phyloP scores from a whole-genome alignment of 2,797 vertebrate genomes.

The Lacerta agilis region DNA sequence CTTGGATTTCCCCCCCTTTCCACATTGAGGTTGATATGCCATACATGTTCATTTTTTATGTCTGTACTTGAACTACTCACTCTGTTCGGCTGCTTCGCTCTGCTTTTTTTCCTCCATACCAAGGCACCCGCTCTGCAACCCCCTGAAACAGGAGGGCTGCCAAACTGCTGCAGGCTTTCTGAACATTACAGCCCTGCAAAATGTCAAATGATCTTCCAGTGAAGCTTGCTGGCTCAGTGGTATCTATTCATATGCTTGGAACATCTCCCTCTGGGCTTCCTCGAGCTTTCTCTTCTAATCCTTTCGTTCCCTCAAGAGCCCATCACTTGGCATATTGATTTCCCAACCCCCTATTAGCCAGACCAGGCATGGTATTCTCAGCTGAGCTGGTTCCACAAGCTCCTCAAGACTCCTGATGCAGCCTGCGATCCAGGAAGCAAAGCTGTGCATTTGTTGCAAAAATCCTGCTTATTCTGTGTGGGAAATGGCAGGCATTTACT shows the following conservation, averaged over 20 bases:
- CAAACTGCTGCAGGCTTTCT: slow-evolving; percentile 32
- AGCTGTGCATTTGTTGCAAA: slow-evolving; percentile 51
- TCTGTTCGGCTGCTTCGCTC: not conserved
- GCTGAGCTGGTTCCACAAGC: slow-evolving; percentile 39
- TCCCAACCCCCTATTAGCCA: slow-evolving; percentile 57
- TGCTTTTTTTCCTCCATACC: slow-evolving; percentile 1
- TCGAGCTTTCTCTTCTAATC: slow-evolving; percentile 45
- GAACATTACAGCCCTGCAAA: slow-evolving; percentile 53
- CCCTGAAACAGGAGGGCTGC: slow-evolving; percentile 44
- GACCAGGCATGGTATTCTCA: slow-evolving; percentile 29
- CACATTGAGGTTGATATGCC: slow-evolving; percentile 1
- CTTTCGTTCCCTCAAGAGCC: slow-evolving; percentile 34
- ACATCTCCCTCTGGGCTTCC: slow-evolving; percentile 44
- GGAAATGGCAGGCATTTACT: not conserved
- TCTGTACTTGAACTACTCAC: not conserved
- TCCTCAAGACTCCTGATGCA: slow-evolving; percentile 47
- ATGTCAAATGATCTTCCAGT: slow-evolving; percentile 50
- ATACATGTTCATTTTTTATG: not conserved
- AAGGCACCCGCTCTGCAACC: not conserved
- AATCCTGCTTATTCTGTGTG: slow-evolving; percentile 1
- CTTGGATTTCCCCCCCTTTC: not conserved
- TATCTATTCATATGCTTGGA: slow-evolving; percentile 44
- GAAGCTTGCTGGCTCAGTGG: slow-evolving; percentile 50
- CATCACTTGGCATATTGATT: slow-evolving; percentile 45
- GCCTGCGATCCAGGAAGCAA: slow-evolving; percentile 15